These are phyloP conservation scores for Trichopoda pennipes DNA, from an alignment of 2,888 invertebrate genomes.

Conservation along the genomic window DNA sequence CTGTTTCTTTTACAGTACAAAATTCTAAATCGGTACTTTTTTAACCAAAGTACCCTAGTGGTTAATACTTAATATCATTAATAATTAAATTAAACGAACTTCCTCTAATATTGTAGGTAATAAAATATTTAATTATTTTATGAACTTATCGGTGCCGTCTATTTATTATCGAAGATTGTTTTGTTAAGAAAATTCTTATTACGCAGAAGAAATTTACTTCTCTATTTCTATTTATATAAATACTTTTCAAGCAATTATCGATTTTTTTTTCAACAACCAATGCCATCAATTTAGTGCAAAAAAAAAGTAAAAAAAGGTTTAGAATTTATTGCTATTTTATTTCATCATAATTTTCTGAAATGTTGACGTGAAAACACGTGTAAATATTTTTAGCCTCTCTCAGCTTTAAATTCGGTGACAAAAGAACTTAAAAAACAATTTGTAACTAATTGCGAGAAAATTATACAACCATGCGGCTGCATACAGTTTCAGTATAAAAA, in stretches of 20 bases:
- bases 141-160: no score
- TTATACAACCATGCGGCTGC: slow-evolving; percentile 35
- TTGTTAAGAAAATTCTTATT: no score
- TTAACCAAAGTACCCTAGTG: no score
- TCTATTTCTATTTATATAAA: background rate
- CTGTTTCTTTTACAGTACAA: no score
- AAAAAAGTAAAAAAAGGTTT: slow-evolving; percentile 2
- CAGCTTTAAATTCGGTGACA: slow-evolving; percentile 48
- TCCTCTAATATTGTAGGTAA: no score
- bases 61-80: no score
- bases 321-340: slow-evolving; percentile 11
- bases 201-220: background rate
- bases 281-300: background rate
- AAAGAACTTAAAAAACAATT: slow-evolving; percentile 50
- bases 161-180: no score
- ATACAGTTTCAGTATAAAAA: slow-evolving; percentile 26
- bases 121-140: no score
- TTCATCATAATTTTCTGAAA: slow-evolving; percentile 17
- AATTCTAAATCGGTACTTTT: no score
- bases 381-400: slow-evolving; percentile 59
- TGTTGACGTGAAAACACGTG: slow-evolving; percentile 55
- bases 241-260: background rate
- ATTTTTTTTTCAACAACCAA: background rate
- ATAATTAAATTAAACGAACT: no score
- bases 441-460: slow-evolving; percentile 58